Conservation (phyloP, 1,140 invertebrate genomes). For the Meteorus sp. region DNA sequence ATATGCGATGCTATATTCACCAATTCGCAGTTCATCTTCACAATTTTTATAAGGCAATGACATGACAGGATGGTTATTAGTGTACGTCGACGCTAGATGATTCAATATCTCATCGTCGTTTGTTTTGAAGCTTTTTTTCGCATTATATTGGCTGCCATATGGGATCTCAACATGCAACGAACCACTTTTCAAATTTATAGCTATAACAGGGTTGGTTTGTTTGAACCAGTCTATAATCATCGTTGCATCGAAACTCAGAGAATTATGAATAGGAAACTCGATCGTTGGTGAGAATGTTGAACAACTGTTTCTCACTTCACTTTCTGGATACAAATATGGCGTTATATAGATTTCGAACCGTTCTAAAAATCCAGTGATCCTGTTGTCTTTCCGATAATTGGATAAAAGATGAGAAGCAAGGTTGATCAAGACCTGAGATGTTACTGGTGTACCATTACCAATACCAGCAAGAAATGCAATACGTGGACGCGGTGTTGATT, state of each 20-base stretch:
- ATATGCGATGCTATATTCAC: constrained; percentile 38
- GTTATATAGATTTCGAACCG: constrained; percentile 45
- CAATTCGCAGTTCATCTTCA: constrained; percentile 31
- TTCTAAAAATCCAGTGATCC: constrained; percentile 39
- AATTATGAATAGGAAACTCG: constrained; percentile 34
- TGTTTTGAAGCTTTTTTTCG: constrained; percentile 33
- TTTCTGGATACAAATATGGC: constrained; percentile 44
- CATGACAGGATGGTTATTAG: constrained; percentile 39
- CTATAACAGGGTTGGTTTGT: constrained; percentile 44
- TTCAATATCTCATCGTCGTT: constrained; percentile 41
- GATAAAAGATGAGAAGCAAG: constrained; percentile 44
- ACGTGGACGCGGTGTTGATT: constrained; percentile 36
- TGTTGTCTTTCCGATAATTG: constrained; percentile 36
- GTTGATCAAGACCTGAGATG: constrained; percentile 44
- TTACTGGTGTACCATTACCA: constrained; percentile 39
- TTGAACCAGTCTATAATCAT: constrained; percentile 48
- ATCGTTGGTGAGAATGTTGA: constrained; percentile 29
- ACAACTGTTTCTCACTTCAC: constrained; percentile 38
- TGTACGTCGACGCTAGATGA: constrained; percentile 41
- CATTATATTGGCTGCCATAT: constrained; percentile 35
- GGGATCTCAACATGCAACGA: constrained; percentile 52
- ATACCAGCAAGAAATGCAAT: constrained; percentile 50
- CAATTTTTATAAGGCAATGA: constrained; percentile 32
- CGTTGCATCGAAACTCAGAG: constrained; percentile 33
- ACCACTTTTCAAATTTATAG: constrained; percentile 51